These are phyloP conservation scores for Sterna hirundo DNA, from an alignment of 2,113 vertebrate genomes.

Conservation along the genomic window DNA sequence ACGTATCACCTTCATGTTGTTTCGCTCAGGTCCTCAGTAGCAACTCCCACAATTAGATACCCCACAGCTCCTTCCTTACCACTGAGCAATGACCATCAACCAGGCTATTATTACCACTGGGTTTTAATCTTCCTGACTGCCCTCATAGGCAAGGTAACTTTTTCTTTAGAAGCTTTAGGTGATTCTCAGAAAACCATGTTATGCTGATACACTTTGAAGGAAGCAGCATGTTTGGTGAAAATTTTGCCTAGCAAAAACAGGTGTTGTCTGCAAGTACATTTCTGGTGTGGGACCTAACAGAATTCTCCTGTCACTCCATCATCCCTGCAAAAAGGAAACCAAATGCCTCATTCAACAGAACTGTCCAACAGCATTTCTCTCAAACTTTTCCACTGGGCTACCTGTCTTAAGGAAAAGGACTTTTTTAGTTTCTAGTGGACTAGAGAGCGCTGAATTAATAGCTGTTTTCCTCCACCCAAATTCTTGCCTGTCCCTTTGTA, in stretches of 20 bases:
- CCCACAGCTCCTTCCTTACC: background rate
- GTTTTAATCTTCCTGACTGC: background rate
- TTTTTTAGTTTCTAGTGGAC: background rate
- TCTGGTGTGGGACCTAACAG: background rate
- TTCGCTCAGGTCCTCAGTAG: background rate
- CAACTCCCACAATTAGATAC: rapidly evolving
- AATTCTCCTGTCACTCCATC: background rate
- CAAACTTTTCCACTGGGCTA: background rate
- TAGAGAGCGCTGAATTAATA: background rate
- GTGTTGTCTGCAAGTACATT: background rate
- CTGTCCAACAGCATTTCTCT: background rate
- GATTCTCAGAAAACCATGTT: background rate
- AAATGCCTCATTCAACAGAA: background rate
- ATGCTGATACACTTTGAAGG: background rate
- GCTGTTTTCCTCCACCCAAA: background rate
- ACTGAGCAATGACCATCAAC: background rate
- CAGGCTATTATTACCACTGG: background rate
- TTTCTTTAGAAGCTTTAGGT: background rate
- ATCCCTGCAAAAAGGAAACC: background rate
- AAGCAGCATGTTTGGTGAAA: background rate
- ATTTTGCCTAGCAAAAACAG: background rate
- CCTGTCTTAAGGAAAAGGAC: background rate
- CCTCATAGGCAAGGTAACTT: background rate
- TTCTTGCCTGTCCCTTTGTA: background rate
- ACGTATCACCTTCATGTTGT: background rate